These are phyloP conservation scores for Sinodicranocentrus sp. DNA, from an alignment of 2,888 invertebrate species.

Conservation along the genomic window DNA sequence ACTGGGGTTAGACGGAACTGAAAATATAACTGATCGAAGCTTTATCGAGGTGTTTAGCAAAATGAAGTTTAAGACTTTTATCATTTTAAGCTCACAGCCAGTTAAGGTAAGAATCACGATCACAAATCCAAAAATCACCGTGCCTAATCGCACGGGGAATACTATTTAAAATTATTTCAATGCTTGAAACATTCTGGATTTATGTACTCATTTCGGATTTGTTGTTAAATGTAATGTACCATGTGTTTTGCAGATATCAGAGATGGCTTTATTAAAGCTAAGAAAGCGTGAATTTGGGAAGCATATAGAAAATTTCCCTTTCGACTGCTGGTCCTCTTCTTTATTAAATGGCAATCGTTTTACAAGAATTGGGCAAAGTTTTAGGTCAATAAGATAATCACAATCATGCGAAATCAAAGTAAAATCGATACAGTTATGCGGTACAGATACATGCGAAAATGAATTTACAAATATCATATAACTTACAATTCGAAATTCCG, in stretches of 20 bases:
- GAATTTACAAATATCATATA: no score
- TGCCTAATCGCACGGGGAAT: not conserved
- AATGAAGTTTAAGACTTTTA: slow-evolving; percentile 29
- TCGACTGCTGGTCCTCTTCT: slow-evolving; percentile 30
- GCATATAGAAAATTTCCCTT: slow-evolving; percentile 41
- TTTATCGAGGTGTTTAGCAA: slow-evolving; percentile 34
- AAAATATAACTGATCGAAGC: slow-evolving; percentile 24
- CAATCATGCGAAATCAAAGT: no score
- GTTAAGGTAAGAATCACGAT: slow-evolving; percentile 16
- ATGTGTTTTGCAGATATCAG: slow-evolving; percentile 34
- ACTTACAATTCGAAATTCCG: no score
- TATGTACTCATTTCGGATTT: no score
- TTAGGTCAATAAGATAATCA: no score
- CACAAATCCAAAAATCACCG: not conserved
- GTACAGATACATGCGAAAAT: no score
- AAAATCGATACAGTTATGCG: no score
- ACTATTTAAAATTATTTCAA: not conserved
- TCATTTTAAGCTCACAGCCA: slow-evolving; percentile 10
- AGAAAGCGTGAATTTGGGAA: slow-evolving; percentile 17
- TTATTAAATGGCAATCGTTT: slow-evolving; percentile 21
- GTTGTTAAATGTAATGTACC: not conserved
- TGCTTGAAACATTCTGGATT: not conserved
- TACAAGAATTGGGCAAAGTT: slow-evolving; percentile 25
- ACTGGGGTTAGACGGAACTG: slow-evolving; percentile 20
- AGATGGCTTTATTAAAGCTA: slow-evolving; percentile 23